Evolutionary conservation across 2,113 vertebrate species (phyloP), one percentile per base, ranked within the genome.

Genomic region (Meleagris gallopavo): DNA sequence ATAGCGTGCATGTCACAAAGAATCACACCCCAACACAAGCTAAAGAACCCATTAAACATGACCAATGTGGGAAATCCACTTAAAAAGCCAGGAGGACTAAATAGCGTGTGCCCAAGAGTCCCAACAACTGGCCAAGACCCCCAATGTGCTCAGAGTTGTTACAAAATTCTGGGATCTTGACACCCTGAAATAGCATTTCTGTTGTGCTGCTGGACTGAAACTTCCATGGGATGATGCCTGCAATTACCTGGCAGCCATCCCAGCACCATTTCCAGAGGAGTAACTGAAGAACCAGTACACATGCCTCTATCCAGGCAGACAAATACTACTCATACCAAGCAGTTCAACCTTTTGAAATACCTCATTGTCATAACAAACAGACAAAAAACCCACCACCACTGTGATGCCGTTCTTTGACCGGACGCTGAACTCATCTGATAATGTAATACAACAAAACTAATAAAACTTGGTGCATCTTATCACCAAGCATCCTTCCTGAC

Each of bases 1-100:
- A 7, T 2, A n/a, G 41, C 10, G 29, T 30, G 16, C 0, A 1
- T 8, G 11, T 6, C 55, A 34, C 1, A 0, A 0, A 2, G 13
- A 40, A 50, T 17, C 34, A 41, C 48, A 16, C 29, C 69, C 41
- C 62, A 69, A 16, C 13, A 54, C 54, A 38, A 72, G 57, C 76
- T 50, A 41, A 67, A 64, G 71, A 82, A 48, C 20, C 20, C 32
- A 36, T 22, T 41, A 19, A 57, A 20, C 16, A 52, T 17, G 32
- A 52, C 17, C 43, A 57, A 3, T 11, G 17, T 43, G 32, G 32
- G 62, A 65, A 5, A 92, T 61, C 2, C 15, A 30, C 27, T 40
- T 8, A 38, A 54, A 29, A 75, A 83, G 20, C 15, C 29, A 45
- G 27, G 43, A 79, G 25, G 15, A 48, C 46, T 48, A 32, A 24